Evolutionary conservation across 1,140 invertebrate species (phyloP).

Genomic region (Habropoda laboriosa): DNA sequence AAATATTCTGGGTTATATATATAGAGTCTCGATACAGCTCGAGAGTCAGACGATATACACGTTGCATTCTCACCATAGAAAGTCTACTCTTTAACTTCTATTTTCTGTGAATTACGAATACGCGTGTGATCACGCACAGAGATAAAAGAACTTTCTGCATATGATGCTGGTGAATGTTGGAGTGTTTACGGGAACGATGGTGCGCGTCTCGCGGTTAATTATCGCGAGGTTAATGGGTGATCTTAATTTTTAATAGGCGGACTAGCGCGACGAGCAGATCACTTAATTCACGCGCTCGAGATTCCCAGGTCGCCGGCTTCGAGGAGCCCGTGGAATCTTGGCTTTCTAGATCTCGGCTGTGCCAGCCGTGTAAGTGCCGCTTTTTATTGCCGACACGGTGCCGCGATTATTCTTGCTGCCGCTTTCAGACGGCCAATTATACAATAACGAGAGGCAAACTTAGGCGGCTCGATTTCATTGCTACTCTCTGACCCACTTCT

Average conservation of each 20-base stretch:
- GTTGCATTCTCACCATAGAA: neutral
- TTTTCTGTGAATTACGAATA: neutral
- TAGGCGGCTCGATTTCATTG: slow-evolving; percentile 44
- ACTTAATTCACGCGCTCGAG: slow-evolving; percentile 26
- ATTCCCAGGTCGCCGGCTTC: slow-evolving; percentile 48
- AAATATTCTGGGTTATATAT: too few species aligned
- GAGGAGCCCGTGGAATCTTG: slow-evolving; percentile 52
- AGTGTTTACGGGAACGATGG: neutral
- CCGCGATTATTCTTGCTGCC: slow-evolving; percentile 35
- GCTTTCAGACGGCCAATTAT: slow-evolving; percentile 62
- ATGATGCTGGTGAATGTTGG: neutral
- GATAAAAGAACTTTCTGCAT: neutral
- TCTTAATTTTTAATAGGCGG: slow-evolving; percentile 29
- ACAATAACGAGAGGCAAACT: slow-evolving; percentile 50
- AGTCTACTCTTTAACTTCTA: neutral
- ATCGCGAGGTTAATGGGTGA: slow-evolving; percentile 51
- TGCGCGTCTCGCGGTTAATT: slow-evolving; percentile 29
- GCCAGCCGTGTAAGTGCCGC: slow-evolving; percentile 37
- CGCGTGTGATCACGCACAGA: too few species aligned
- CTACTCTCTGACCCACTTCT: slow-evolving; percentile 52
- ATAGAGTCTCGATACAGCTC: too few species aligned
- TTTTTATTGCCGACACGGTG: slow-evolving; percentile 54
- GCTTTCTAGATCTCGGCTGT: slow-evolving; percentile 56
- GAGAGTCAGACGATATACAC: neutral
- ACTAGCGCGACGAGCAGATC: slow-evolving; percentile 1